Conservation (phyloP, 2,888 invertebrate genomes). For the Ceratothoa steindachneri region DNA sequence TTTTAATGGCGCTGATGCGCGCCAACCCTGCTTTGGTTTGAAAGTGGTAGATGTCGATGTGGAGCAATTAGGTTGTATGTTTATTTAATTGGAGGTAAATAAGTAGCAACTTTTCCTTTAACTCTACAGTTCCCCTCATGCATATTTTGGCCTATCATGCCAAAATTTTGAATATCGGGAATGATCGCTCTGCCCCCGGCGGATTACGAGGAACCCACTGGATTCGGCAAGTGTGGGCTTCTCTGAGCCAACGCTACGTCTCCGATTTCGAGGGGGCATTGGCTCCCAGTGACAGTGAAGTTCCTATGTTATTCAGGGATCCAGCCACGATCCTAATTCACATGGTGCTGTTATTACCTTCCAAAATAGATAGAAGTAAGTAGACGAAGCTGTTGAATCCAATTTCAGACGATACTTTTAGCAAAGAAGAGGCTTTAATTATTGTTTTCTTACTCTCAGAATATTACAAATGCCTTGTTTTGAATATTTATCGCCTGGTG, state of each 20-base stretch:
- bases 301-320: conserved; percentile 82
- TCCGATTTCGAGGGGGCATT: conserved; percentile 30
- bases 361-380: conserved; percentile 32
- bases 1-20: no score
- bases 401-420: not conserved
- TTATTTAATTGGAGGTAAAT: no score
- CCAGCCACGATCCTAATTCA: conserved; percentile 80
- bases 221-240: conserved; percentile 36
- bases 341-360: conserved; percentile 75
- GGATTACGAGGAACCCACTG: conserved; percentile 55
- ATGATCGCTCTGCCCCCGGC: conserved; percentile 34
- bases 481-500: conserved; percentile 34
- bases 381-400: not conserved
- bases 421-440: not conserved
- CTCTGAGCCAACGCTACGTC: conserved; percentile 28
- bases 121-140: conserved; percentile 80
- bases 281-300: conserved; percentile 50
- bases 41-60: no score
- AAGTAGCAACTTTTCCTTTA: no score
- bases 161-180: conserved; percentile 59
- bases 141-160: conserved; percentile 84
- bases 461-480: conserved; percentile 32
- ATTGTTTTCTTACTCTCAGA: conserved; percentile 14
- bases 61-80: no score
- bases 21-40: no score